Evolutionary conservation across 2,888 invertebrate species (phyloP).

Genomic region (Sphaeridia pumilis): DNA sequence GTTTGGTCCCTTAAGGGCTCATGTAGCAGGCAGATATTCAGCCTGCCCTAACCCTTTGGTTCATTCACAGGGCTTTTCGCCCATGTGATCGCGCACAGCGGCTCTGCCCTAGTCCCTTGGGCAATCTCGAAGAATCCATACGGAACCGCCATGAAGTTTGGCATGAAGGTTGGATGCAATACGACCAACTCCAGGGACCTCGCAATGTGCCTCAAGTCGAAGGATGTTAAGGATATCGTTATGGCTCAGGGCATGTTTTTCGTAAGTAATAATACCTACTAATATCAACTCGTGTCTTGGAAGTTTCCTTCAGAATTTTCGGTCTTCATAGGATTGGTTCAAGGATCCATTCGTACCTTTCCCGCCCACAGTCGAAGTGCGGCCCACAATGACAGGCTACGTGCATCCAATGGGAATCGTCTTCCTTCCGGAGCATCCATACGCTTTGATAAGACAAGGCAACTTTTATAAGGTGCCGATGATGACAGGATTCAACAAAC

Average conservation of each 20-base stretch:
- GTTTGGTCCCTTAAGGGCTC: no score
- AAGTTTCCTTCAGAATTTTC: no score
- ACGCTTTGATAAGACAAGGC: conserved; percentile 5
- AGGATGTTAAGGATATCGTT: conserved; percentile 8
- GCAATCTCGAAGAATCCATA: conserved; percentile 6
- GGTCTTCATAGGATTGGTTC: conserved; percentile 8
- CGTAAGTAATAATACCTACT: no score
- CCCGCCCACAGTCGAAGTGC: conserved; percentile 9
- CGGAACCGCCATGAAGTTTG: conserved; percentile 8
- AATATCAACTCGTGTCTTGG: no score
- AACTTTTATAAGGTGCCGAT: conserved; percentile 7
- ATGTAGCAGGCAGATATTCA: no score
- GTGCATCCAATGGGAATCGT: conserved; percentile 4
- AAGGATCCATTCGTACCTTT: conserved; percentile 11
- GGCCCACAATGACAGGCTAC: conserved; percentile 2
- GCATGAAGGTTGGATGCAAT: conserved; percentile 8
- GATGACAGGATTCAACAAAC: conserved; percentile 7
- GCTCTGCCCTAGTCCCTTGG: conserved; percentile 9
- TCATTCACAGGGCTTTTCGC: conserved; percentile 3
- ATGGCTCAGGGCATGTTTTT: conserved; percentile 6
- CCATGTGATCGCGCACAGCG: conserved; percentile 4
- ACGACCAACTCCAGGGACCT: conserved; percentile 9
- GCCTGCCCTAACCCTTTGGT: neutral
- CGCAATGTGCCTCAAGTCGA: conserved; percentile 4
- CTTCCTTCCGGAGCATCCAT: conserved; percentile 12